phyloP scores from a whole-genome alignment of 2,888 invertebrate species.

The Eupeodes latifasciatus region DNA sequence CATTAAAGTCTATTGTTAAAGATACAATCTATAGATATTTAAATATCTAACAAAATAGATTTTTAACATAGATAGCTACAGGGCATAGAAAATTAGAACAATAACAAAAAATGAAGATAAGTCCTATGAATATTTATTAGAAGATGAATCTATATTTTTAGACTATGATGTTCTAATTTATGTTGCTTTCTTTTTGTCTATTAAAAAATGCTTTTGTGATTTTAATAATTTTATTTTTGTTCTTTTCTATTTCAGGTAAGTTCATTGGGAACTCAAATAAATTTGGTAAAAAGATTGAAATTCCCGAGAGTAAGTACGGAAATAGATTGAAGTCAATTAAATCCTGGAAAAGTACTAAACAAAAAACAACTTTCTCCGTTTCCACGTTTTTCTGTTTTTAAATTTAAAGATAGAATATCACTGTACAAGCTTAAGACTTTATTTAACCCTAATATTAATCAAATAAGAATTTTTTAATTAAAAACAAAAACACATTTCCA shows the following conservation, averaged over 20 bases:
- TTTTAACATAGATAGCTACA: not conserved
- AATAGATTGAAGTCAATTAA: too few species aligned
- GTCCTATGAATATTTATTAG: slow-evolving; percentile 7
- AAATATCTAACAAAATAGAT: not conserved
- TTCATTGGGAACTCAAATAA: not conserved
- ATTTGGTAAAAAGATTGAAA: not conserved
- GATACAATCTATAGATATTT: not conserved
- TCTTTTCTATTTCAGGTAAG: slow-evolving; percentile 48
- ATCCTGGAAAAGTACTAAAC: not conserved
- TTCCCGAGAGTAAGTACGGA: not conserved
- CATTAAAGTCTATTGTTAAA: not conserved
- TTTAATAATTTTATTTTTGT: not conserved
- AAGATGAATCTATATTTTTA: not conserved
- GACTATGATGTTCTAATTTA: not conserved
- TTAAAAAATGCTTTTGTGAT: not conserved
- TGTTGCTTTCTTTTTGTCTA: not conserved
- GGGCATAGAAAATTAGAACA: slow-evolving; percentile 24
- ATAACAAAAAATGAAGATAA: not conserved
- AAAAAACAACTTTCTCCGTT: not conserved
- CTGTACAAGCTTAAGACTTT: not conserved
- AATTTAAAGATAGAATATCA: not conserved
- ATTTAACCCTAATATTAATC: not conserved
- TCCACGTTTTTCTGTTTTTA: not conserved
- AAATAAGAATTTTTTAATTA: not conserved
- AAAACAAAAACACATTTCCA: not conserved